Evolutionary conservation across 2,888 invertebrate species (phyloP).

Genomic region (Chorisops tibialis): DNA sequence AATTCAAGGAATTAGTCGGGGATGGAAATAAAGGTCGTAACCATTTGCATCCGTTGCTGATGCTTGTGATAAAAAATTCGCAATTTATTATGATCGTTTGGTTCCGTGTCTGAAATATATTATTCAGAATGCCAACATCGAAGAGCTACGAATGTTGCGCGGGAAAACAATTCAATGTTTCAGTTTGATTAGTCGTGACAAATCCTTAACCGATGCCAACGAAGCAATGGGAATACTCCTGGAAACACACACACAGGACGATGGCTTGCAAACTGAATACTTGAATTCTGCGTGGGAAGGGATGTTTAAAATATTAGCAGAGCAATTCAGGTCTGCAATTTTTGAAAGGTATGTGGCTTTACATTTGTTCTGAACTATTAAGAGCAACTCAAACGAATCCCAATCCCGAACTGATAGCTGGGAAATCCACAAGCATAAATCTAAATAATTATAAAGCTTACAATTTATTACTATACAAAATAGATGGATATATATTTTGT

Average conservation of each 20-base stretch:
- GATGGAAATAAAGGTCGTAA: conserved; percentile 94
- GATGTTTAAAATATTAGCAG: conserved; percentile 91
- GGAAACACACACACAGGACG: conserved; percentile 87
- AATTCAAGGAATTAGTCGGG: conserved; percentile 92
- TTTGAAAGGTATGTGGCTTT: conserved; percentile 73
- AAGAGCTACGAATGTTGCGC: conserved; percentile 83
- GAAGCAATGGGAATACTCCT: conserved; percentile 94
- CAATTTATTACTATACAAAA: no score
- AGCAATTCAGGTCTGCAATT: conserved; percentile 67
- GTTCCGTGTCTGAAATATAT: conserved; percentile 97
- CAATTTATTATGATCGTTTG: conserved; percentile 86
- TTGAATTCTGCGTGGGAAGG: conserved; percentile 99
- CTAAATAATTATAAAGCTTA: no score
- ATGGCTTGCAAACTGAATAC: conserved; percentile 96
- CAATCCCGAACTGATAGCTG: conserved; percentile 75
- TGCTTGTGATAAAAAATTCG: conserved; percentile 94
- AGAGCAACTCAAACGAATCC: conserved; percentile 84
- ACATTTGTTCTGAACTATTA: conserved; percentile 78
- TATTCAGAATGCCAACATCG: conserved; percentile 86
- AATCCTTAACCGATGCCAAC: conserved; percentile 86
- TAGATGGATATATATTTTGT: no score
- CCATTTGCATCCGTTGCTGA: conserved; percentile 98
- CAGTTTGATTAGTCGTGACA: conserved; percentile 87
- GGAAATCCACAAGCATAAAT: no score
- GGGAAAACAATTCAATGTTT: conserved; percentile 99